A percentile compares a stretch with the other conserved stretches of the same genome.
These are phyloP conservation scores for Halichoerus grypus DNA, from an alignment of 2,113 vertebrate genomes.

Conservation along the genomic window DNA sequence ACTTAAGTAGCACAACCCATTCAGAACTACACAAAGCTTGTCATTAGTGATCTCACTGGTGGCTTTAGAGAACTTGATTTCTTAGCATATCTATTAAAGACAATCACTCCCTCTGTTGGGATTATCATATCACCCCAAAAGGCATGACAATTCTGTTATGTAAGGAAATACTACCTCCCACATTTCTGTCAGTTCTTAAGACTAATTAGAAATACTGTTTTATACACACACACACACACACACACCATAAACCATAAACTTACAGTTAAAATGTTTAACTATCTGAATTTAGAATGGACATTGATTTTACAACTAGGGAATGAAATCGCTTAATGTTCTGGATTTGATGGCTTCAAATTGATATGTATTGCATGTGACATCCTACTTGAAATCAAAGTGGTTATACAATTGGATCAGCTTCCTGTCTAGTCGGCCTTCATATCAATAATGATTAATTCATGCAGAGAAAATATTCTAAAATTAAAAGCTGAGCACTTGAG, in stretches of 20 bases:
- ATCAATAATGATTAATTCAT: constrained; percentile 15
- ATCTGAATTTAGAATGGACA: constrained; percentile 5
- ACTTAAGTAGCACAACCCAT: not conserved
- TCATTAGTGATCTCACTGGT: not conserved
- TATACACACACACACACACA: not conserved
- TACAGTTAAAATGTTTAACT: not conserved
- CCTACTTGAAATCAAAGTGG: constrained; percentile 1
- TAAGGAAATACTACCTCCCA: not conserved
- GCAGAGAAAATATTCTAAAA: constrained; percentile 41
- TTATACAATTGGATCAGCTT: not conserved
- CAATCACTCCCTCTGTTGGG: rapidly evolving
- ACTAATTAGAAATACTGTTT: not conserved
- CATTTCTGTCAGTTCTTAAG: not conserved
- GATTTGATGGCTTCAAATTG: constrained; percentile 14
- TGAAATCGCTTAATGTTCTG: constrained; percentile 26
- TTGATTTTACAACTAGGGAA: constrained; percentile 37
- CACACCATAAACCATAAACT: not conserved
- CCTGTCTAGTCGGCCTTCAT: constrained; percentile 1
- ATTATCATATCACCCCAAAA: not conserved
- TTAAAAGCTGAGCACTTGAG: not conserved
- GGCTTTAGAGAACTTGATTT: not conserved
- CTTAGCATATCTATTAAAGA: not conserved
- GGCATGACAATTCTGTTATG: not conserved
- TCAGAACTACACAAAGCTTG: not conserved
- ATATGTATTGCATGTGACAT: not conserved